Evolutionary conservation across 2,888 invertebrate species (phyloP), one percentile per base, ranked within the genome.

Genomic region (Lapara coniferarum): DNA sequence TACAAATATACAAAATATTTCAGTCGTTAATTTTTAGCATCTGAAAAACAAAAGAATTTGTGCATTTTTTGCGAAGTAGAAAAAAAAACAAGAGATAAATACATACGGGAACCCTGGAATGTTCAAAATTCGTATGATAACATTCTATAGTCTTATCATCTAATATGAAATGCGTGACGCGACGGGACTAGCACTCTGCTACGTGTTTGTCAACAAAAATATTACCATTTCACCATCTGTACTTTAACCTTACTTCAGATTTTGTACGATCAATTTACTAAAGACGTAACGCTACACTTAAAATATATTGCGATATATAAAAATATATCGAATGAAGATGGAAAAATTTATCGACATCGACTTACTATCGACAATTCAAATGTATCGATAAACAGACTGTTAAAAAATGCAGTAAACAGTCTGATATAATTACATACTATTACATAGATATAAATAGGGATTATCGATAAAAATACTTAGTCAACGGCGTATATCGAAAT

Each of bases 131-230:
- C 88, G 89, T 89, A 82, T 81, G 80, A 86, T 81, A 87, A 86
- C 85, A 85, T 79, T 75, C 77, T 73, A 66, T 30, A 69, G 76
- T 78, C 91, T 90, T 90, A 92, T 75, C 74, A 85, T 79, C 91
- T 90, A 92, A 72, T 76, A 86, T 87, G 87, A 93, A 93, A 93
- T 92, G 93, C 92, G 81, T 76, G 71, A 78, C 85, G 86, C 92
- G 90, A 87, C 93, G 92, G 91, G 92, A 92, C 93, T 93, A 93
- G 93, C 77, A 79, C 77, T 83, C 85, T 78, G 79, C 84, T 85
- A 87, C 90, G 88, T 84, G 85, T 86, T 84, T 78, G 79, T 82
- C 82, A 81, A 80, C 71, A 76, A 80, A 74, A 68, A 46, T 37
- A 72, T 66, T 59, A 66, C 70, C 52, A 55, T 30, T 56, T 30